phyloP scores from a whole-genome alignment of 2,113 vertebrate genomes.

The Acinonyx jubatus region DNA sequence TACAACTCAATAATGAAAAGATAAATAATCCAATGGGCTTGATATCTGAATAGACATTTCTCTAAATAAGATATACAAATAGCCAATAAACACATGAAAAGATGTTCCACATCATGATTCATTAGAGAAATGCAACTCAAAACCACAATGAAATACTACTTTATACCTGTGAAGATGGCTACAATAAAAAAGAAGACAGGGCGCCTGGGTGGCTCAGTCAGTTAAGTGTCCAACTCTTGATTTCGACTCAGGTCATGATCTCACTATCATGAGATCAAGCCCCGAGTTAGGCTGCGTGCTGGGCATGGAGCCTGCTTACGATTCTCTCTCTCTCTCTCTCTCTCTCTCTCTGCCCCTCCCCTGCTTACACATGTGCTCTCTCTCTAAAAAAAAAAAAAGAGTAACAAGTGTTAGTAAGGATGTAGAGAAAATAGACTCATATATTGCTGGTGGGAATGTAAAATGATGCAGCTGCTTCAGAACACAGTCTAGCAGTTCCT shows the following conservation, averaged over 20 bases:
- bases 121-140: background rate
- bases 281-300: too few species aligned
- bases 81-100: background rate
- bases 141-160: slow-evolving; percentile 12
- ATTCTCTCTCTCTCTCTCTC: too few species aligned
- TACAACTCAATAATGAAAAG: slow-evolving; percentile 9
- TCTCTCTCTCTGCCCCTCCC: too few species aligned
- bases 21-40: slow-evolving; percentile 9
- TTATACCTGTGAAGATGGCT: background rate
- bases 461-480: background rate
- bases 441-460: background rate
- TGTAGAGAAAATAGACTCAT: background rate
- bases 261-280: too few species aligned
- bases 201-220: too few species aligned
- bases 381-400: too few species aligned
- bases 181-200: background rate
- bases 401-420: background rate
- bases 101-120: background rate
- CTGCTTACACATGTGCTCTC: too few species aligned
- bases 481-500: slow-evolving; percentile 35
- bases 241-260: too few species aligned
- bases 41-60: slow-evolving; percentile 8
- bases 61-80: background rate
- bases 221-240: too few species aligned
- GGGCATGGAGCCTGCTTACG: too few species aligned